A percentile compares a stretch with the other conserved stretches of the same genome.
Conservation (phyloP, 2,888 invertebrate genomes). For the Melanotus villosus region DNA sequence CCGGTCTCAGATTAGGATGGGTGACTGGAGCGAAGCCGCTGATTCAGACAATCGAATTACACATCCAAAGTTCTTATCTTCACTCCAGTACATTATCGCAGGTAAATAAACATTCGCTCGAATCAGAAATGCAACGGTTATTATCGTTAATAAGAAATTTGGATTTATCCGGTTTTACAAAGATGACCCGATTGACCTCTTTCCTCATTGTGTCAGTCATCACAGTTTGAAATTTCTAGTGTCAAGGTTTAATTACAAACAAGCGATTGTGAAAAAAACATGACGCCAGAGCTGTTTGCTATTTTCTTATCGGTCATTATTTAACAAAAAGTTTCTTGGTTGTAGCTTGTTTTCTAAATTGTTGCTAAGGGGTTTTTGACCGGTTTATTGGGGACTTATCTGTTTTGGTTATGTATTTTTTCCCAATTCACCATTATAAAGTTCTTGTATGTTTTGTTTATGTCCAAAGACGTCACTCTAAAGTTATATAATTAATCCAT, state of each 20-base stretch:
- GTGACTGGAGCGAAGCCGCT: slow-evolving; percentile 80
- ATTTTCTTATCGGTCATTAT: slow-evolving; percentile 23
- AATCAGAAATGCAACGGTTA: too few relatives aligned
- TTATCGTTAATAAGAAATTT: too few relatives aligned
- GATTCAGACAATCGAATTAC: slow-evolving; percentile 76
- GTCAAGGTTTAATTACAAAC: slow-evolving; percentile 29
- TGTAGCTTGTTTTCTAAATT: slow-evolving; percentile 16
- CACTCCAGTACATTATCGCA: slow-evolving; percentile 78
- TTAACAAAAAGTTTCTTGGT: not conserved
- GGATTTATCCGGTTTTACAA: not conserved
- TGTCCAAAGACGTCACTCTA: too few relatives aligned
- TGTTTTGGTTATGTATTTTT: not conserved
- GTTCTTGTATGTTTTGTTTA: too few relatives aligned
- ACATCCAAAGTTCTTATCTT: slow-evolving; percentile 79
- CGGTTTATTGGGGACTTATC: slow-evolving; percentile 18
- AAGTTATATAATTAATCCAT: too few relatives aligned
- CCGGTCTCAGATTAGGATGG: slow-evolving; percentile 82
- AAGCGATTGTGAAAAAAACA: slow-evolving; percentile 55
- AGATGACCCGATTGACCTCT: slow-evolving; percentile 1
- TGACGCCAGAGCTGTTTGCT: slow-evolving; percentile 29
- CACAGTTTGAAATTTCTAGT: slow-evolving; percentile 4
- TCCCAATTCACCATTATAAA: too few relatives aligned
- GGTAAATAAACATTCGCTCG: slow-evolving; percentile 69
- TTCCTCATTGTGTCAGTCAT: not conserved
- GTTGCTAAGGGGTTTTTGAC: slow-evolving; percentile 37